phyloP scores from a whole-genome alignment of 2,113 vertebrate genomes.

The Lasiurus borealis region DNA sequence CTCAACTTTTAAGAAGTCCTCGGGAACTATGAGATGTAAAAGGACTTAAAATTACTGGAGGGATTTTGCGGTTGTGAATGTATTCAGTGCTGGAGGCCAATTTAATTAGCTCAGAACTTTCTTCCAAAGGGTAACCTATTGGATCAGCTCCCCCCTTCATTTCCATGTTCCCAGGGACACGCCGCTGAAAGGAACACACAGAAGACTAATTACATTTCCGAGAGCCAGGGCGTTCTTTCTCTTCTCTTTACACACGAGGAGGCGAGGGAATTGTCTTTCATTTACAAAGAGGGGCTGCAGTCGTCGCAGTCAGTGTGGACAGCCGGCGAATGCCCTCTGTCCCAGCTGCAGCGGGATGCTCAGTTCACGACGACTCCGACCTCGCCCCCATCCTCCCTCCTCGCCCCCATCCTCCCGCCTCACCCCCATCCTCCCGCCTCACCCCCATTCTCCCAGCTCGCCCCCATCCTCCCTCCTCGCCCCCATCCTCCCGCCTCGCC shows the following conservation, averaged over 20 bases:
- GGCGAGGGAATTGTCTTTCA: conserved; percentile 44
- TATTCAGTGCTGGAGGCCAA: conserved; percentile 56
- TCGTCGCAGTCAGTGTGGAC: neutral
- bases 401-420: too few relatives aligned
- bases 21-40: conserved; percentile 18
- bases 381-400: neutral
- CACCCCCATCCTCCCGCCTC: neutral
- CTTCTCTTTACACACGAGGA: conserved; percentile 62
- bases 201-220: conserved; percentile 66
- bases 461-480: neutral
- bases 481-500: neutral
- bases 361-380: neutral
- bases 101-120: conserved; percentile 68
- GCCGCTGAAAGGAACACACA: conserved; percentile 52
- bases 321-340: neutral
- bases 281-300: conserved; percentile 45
- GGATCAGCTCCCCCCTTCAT: conserved; percentile 35
- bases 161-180: conserved; percentile 57
- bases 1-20: conserved; percentile 38
- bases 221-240: conserved; percentile 28
- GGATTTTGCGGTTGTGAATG: conserved; percentile 63
- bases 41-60: conserved; percentile 33
- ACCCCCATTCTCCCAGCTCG: neutral
- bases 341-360: neutral
- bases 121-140: conserved; percentile 64